Conservation (phyloP, 2,797 vertebrate genomes). For the Hybognathus amarus region DNA sequence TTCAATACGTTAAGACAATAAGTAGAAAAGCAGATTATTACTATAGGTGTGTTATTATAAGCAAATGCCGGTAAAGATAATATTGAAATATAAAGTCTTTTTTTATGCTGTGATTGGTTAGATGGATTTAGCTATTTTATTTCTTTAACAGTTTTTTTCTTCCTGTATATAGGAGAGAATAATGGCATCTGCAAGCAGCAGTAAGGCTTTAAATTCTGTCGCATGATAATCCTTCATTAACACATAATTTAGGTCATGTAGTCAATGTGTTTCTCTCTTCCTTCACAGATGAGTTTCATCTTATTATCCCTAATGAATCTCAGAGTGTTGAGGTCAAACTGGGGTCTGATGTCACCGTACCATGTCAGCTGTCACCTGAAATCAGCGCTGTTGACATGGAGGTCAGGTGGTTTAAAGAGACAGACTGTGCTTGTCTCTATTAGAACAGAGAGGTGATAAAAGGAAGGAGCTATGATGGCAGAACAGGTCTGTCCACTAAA, state of each 20-base stretch:
- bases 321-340: neutral
- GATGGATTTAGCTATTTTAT: neutral
- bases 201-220: neutral
- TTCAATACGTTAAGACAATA: too few species aligned
- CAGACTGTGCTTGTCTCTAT: neutral
- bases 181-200: constrained; percentile 1
- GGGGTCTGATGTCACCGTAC: constrained; percentile 30
- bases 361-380: constrained; percentile 5
- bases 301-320: constrained; percentile 7
- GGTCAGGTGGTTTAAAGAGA: constrained; percentile 11
- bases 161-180: neutral
- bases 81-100: neutral
- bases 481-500: constrained; percentile 38
- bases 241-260: neutral
- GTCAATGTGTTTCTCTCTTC: neutral
- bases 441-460: neutral
- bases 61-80: neutral
- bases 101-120: neutral
- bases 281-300: constrained; percentile 31
- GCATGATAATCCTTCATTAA: neutral
- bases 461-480: constrained; percentile 29
- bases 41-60: neutral
- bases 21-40: neutral
- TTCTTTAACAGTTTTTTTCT: neutral
- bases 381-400: neutral